phyloP scores from a whole-genome alignment of 2,113 vertebrate species.

The Anser cygnoides region DNA sequence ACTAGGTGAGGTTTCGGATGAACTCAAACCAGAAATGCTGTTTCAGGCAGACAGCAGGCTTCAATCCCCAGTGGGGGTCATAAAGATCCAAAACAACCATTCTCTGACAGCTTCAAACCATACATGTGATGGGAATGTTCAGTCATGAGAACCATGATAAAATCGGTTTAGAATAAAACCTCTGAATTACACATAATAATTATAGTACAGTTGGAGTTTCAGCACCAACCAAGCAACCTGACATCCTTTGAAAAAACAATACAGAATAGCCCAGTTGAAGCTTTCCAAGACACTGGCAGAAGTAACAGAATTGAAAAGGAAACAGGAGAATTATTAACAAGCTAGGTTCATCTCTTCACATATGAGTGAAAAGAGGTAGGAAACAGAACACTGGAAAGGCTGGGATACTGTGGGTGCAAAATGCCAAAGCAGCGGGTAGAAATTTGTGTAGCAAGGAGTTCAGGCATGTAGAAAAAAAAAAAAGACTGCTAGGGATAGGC shows the following conservation, averaged over 20 bases:
- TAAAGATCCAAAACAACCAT: background rate
- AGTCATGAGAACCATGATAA: background rate
- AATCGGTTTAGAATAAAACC: background rate
- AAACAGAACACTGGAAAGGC: background rate
- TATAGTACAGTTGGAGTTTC: background rate
- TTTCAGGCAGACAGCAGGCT: background rate
- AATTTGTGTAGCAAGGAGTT: background rate
- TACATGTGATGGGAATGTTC: background rate
- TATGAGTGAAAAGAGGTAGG: background rate
- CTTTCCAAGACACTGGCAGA: background rate
- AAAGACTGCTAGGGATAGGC: background rate
- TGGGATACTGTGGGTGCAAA: fast-evolving
- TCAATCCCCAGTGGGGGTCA: background rate
- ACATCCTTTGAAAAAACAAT: background rate
- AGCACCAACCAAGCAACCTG: background rate
- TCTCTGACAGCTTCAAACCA: background rate
- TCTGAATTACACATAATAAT: background rate
- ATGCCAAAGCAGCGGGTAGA: background rate
- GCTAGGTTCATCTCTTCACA: background rate
- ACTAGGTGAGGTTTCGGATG: background rate
- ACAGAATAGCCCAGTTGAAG: background rate
- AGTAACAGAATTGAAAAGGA: background rate
- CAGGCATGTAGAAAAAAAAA: background rate
- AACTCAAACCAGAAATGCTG: background rate
- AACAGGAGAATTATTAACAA: background rate